Conservation (phyloP, 2,113 vertebrate species). For the Taurulus bubalis region DNA sequence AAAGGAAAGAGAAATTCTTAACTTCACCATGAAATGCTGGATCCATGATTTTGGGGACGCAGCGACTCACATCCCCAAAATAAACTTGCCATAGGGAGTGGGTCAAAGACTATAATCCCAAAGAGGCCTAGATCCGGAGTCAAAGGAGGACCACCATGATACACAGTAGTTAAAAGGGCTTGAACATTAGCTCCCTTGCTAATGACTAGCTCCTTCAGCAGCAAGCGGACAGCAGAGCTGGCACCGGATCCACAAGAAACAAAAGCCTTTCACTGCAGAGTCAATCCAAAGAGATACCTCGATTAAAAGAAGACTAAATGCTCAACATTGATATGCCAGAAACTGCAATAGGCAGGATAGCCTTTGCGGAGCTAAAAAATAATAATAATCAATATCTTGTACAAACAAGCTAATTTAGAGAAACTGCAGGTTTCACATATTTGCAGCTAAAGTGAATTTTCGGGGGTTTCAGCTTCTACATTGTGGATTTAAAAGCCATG, state of each 20-base stretch:
- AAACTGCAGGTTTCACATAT: conserved; percentile 22
- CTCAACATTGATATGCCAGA: conserved; percentile 62
- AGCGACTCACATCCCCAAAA: conserved; percentile 73
- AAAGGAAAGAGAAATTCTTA: conserved; percentile 31
- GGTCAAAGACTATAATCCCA: conserved; percentile 67
- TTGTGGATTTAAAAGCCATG: conserved; percentile 9
- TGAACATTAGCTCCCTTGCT: conserved; percentile 89
- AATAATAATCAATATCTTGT: conserved; percentile 6
- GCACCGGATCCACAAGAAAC: conserved; percentile 62
- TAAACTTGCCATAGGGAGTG: conserved; percentile 61
- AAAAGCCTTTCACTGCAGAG: conserved; percentile 52
- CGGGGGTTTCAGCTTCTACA: not conserved
- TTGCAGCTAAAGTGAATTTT: conserved; percentile 15
- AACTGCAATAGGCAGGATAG: conserved; percentile 38
- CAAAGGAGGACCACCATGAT: conserved; percentile 88
- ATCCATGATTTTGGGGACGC: conserved; percentile 61
- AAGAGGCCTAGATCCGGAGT: conserved; percentile 56
- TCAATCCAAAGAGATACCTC: conserved; percentile 46
- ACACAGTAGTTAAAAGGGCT: conserved; percentile 86
- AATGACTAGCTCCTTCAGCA: conserved; percentile 88
- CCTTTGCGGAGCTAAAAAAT: conserved; percentile 31
- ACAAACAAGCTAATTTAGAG: conserved; percentile 41
- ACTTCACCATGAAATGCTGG: conserved; percentile 50
- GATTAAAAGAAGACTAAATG: conserved; percentile 62
- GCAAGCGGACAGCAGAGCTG: conserved; percentile 64